Conservation (phyloP, 92 coral and sea anemone genomes). For the Paragorgia papillata region DNA sequence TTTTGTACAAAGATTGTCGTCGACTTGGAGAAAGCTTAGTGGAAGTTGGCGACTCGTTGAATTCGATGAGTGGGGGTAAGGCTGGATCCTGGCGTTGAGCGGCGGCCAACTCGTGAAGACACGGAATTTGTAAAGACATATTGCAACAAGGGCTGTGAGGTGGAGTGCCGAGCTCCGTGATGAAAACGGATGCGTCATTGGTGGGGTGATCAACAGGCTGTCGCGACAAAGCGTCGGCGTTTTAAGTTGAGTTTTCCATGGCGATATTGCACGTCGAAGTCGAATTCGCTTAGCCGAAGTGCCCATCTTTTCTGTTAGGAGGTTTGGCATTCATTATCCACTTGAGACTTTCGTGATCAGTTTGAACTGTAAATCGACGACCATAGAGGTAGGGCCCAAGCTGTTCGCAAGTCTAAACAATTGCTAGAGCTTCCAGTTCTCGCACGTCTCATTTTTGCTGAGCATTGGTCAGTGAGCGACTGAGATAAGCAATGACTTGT, state of each 20-base stretch:
- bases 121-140: neutral
- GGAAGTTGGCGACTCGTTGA: conserved; percentile 1
- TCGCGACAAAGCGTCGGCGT: no score
- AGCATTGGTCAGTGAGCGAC: conserved; percentile 56
- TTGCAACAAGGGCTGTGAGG: neutral
- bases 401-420: conserved; percentile 9
- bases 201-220: no score
- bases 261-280: no score
- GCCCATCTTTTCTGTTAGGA: conserved; percentile 32
- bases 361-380: conserved; percentile 54
- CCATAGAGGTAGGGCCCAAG: conserved; percentile 57
- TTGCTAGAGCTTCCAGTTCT: conserved; percentile 51
- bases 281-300: conserved; percentile 48
- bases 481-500: conserved; percentile 62
- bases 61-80: no score
- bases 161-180: no score
- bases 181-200: no score
- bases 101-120: no score
- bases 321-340: conserved; percentile 48
- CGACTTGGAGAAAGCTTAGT: neutral
- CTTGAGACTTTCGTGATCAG: conserved; percentile 61
- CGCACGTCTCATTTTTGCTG: conserved; percentile 1
- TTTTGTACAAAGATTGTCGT: neutral
- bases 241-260: no score
- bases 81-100: no score